Percentiles rank a stretch among this genome's conserved stretches.
These are phyloP conservation scores for Platycheirus rosarum DNA, from an alignment of 2,888 invertebrate genomes.

Conservation along the genomic window DNA sequence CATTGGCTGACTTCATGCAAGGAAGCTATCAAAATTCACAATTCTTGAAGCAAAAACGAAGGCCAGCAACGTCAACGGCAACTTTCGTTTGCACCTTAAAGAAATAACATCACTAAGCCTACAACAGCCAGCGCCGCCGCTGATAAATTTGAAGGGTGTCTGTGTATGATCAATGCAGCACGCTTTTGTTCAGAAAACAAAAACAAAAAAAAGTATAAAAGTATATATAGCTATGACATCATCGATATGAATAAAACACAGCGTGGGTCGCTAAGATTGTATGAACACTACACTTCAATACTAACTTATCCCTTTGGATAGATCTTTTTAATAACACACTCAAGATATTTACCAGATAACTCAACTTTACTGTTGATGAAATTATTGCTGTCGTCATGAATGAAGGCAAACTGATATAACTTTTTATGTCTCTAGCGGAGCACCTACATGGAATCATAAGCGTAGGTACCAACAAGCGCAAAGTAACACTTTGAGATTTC, in stretches of 20 bases:
- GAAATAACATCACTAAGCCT: slow-evolving; percentile 27
- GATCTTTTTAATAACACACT: neutral
- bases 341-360: slow-evolving; percentile 2
- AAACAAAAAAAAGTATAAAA: slow-evolving; percentile 14
- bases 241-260: slow-evolving; percentile 58
- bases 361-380: neutral
- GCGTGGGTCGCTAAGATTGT: slow-evolving; percentile 35
- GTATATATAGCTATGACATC: slow-evolving; percentile 62
- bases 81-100: slow-evolving; percentile 36
- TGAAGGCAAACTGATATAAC: too few species aligned
- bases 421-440: too few species aligned
- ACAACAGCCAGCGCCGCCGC: slow-evolving; percentile 16
- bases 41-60: slow-evolving; percentile 13
- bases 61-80: slow-evolving; percentile 29
- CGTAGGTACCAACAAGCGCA: too few species aligned
- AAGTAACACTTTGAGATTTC: too few species aligned
- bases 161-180: slow-evolving; percentile 64
- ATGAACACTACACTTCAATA: neutral
- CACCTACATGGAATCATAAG: too few species aligned
- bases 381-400: neutral
- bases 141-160: slow-evolving; percentile 55
- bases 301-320: neutral
- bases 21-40: slow-evolving; percentile 42
- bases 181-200: slow-evolving; percentile 41
- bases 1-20: slow-evolving; percentile 64